Conservation (phyloP, 2,113 vertebrate genomes). For the Aptenodytes forsteri region DNA sequence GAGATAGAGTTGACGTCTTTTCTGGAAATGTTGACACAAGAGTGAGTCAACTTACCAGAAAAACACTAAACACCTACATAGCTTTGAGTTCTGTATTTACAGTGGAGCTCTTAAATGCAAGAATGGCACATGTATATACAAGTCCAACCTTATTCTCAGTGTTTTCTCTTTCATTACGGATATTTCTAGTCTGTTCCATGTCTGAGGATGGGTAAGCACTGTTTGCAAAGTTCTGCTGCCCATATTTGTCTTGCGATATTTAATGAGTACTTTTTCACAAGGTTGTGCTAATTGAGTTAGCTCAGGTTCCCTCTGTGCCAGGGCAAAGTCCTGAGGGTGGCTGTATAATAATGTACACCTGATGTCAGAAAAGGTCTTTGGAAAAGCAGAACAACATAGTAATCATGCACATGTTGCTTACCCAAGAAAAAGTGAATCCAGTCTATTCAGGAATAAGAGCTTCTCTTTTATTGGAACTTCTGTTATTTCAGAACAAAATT, state of each 20-base stretch:
- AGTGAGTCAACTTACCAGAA: not conserved
- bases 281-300: not conserved
- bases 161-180: not conserved
- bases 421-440: not conserved
- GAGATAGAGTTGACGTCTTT: not conserved
- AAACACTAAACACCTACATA: not conserved
- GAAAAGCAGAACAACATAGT: not conserved
- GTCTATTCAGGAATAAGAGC: not conserved
- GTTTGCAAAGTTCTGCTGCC: not conserved
- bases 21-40: not conserved
- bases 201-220: not conserved
- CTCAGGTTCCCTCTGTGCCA: not conserved
- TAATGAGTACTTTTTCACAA: not conserved
- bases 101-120: not conserved
- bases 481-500: not conserved
- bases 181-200: not conserved
- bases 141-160: not conserved
- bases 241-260: not conserved
- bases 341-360: not conserved
- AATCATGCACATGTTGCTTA: not conserved
- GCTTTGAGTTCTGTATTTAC: not conserved
- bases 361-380: not conserved
- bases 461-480: not conserved
- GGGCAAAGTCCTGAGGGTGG: not conserved
- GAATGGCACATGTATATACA: not conserved